A percentile compares a stretch with the other conserved stretches of the same genome.
Conservation (phyloP, 2,113 vertebrate species). For the Brienomyrus brachyistius region DNA sequence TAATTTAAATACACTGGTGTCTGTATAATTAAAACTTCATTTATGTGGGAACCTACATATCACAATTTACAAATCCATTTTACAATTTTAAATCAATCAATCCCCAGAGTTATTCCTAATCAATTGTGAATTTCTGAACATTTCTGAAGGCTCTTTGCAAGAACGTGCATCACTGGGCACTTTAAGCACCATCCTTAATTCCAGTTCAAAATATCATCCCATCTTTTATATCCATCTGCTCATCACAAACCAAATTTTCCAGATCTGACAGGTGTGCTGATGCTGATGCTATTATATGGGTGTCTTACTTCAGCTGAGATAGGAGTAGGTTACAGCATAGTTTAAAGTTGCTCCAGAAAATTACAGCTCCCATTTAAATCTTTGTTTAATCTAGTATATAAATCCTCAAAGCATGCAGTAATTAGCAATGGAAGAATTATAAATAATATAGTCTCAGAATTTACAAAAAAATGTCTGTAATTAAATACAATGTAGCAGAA, state of each 20-base stretch:
- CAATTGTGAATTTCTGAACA: neutral
- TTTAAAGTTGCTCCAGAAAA: neutral
- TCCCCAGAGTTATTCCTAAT: neutral
- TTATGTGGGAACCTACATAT: neutral
- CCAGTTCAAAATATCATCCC: neutral
- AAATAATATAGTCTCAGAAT: neutral
- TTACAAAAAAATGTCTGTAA: neutral
- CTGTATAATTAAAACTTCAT: neutral
- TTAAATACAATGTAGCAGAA: neutral
- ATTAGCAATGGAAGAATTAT: neutral
- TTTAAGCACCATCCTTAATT: neutral
- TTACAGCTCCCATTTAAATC: neutral
- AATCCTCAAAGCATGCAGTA: neutral
- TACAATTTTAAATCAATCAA: neutral
- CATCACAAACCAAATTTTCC: neutral
- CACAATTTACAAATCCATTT: conserved; percentile 1
- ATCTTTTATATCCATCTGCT: neutral
- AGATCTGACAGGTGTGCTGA: neutral
- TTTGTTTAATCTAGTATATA: neutral
- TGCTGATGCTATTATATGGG: neutral
- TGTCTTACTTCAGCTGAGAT: neutral
- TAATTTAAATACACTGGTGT: neutral
- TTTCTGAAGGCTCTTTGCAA: neutral
- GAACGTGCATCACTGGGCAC: neutral
- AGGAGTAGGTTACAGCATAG: neutral